These are phyloP conservation scores for Tyrannus savana DNA, from an alignment of 2,113 vertebrate species.

Conservation along the genomic window DNA sequence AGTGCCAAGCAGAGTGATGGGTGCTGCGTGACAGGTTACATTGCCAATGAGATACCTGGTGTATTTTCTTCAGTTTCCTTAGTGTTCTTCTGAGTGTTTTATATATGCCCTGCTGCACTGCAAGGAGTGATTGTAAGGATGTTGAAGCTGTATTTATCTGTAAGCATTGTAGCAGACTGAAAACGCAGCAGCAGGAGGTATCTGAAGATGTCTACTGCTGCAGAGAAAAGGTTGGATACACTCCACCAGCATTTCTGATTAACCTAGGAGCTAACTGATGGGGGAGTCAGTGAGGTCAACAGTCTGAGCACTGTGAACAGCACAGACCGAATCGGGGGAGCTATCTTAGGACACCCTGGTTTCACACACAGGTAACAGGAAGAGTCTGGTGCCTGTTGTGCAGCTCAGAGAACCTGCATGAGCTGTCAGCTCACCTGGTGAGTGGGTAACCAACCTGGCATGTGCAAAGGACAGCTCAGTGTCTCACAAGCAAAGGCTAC, in stretches of 20 bases:
- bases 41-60: neutral
- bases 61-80: neutral
- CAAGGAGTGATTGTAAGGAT: neutral
- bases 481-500: fast-evolving
- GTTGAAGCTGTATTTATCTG: neutral
- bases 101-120: neutral
- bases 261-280: neutral
- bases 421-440: neutral
- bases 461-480: fast-evolving
- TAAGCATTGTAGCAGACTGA: neutral
- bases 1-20: neutral
- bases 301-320: neutral
- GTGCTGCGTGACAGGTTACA: neutral
- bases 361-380: neutral
- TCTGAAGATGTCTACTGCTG: neutral
- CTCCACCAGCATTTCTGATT: neutral
- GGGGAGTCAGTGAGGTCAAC: neutral
- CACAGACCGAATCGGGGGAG: neutral
- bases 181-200: neutral
- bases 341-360: neutral
- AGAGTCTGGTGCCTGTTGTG: neutral
- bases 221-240: neutral
- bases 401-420: neutral
- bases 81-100: neutral
- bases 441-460: neutral